Base-by-base conservation (phyloP, 2,797 vertebrate species). In the Coccyzus lansbergi region DNA sequence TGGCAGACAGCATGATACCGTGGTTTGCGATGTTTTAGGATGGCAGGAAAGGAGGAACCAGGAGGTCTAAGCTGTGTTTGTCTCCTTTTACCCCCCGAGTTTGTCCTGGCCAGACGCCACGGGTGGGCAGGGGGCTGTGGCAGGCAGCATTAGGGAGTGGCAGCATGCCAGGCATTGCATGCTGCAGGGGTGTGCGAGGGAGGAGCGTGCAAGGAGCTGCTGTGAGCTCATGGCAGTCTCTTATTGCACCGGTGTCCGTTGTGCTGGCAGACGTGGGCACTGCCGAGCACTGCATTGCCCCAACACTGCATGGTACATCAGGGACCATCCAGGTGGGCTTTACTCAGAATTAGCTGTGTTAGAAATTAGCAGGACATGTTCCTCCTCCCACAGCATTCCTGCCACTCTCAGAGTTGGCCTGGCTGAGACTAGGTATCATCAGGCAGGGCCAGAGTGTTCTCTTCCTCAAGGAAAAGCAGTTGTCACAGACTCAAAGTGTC, bases 261-360 rank as follows among this genome's bases (percentile, higher is more conserved):
- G 38, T 13, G 6, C n/a, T 7, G 4, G 15, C 31, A 29, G 38
- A 20, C 1, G 3, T 4, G 7, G 60, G 60, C 53, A 52, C 28
- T 2, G 2, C 55, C 0, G 2, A 52, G 52, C 24, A 59, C 38
- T 3, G 3, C 1, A 1, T 38, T 46, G 33, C n/a, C 51, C 8
- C 29, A 26, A 10, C 33, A 7, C 36, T 2, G 2, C 63, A 38
- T 1, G 7, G 38, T 55, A 20, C 1, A 4, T 28, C 44, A n/a
- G 28, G 17, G 25, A 68, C 20, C 40, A 33, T 60, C 17, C 34
- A 16, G 17, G 42, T 42, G 52, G 68, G 33, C 26, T 42, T 51
- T 0, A 1, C 22, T 69, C 19, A 19, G 29, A 46, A 38, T 42
- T 59, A 71, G 8, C 34, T 65, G 12, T 3, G 2, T 76, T 65